These are phyloP conservation scores for Orius insidiosus DNA, from an alignment of 1,140 invertebrate species.

Conservation along the genomic window DNA sequence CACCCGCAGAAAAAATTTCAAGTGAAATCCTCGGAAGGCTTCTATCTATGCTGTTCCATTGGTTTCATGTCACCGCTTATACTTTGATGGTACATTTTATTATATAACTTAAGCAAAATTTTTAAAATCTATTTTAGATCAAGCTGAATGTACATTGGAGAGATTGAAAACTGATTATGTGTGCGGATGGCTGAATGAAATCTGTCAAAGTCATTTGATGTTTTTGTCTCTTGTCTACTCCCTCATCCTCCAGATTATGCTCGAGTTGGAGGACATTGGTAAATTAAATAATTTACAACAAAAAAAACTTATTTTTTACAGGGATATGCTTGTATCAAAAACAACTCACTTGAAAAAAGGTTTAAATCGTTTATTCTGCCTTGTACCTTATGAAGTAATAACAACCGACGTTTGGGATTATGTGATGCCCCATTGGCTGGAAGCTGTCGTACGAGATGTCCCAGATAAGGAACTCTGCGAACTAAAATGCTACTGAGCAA, in stretches of 20 bases:
- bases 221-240: conserved; percentile 68
- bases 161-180: conserved; percentile 87
- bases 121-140: conserved; percentile 36
- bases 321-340: conserved; percentile 72
- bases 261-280: conserved; percentile 86
- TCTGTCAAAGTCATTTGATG: conserved; percentile 69
- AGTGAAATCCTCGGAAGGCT: conserved; percentile 77
- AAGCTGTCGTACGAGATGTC: conserved; percentile 88
- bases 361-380: conserved; percentile 74
- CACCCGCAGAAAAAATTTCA: conserved; percentile 66
- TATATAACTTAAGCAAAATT: neutral
- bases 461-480: conserved; percentile 81
- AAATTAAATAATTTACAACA: conserved; percentile 17
- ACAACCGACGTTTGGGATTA: conserved; percentile 91
- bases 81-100: conserved; percentile 68
- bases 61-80: conserved; percentile 96
- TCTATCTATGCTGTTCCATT: conserved; percentile 92
- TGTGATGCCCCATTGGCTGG: conserved; percentile 97
- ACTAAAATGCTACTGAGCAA: conserved; percentile 88
- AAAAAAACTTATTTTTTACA: conserved; percentile 24
- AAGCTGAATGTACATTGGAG: conserved; percentile 71
- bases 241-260: conserved; percentile 80
- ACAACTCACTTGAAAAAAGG: conserved; percentile 93
- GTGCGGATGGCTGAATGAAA: conserved; percentile 74
- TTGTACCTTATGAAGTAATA: conserved; percentile 95